Conservation (phyloP, 2,797 vertebrate genomes). For the Gouania willdenowi region DNA sequence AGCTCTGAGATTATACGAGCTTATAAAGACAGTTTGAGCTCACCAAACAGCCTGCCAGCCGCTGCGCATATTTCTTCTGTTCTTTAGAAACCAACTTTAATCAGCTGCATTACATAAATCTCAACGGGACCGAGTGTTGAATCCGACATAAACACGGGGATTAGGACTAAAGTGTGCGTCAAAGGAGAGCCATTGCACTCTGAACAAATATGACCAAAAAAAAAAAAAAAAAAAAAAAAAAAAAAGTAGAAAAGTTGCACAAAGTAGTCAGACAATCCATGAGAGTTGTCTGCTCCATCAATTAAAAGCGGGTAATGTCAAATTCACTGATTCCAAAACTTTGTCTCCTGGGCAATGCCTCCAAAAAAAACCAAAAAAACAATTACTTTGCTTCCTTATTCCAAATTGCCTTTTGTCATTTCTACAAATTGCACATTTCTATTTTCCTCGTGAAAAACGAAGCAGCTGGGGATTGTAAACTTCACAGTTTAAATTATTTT, state of each 20-base stretch:
- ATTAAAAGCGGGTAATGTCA: no score
- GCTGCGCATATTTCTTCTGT: conserved; percentile 16
- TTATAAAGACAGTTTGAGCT: conserved; percentile 60
- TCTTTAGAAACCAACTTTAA: conserved; percentile 55
- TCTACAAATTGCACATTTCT: no score
- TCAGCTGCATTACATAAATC: conserved; percentile 55
- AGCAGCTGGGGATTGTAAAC: no score
- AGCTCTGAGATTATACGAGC: conserved; percentile 45
- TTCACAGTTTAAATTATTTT: no score
- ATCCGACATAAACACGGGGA: conserved; percentile 63
- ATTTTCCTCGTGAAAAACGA: no score
- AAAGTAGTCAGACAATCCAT: no score
- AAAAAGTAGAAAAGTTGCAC: conserved; percentile 13
- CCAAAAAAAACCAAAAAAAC: no score
- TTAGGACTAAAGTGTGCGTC: conserved; percentile 49
- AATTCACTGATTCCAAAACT: no score
- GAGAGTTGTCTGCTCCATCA: no score
- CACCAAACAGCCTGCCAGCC: conserved; percentile 40
- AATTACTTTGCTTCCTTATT: no score
- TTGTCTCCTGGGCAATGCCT: no score
- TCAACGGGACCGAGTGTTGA: conserved; percentile 49
- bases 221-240: conserved; percentile 3
- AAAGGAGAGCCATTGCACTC: conserved; percentile 18
- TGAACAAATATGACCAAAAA: conserved; percentile 12
- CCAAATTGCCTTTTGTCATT: no score